These are phyloP conservation scores for Pitangus sulphuratus DNA, from an alignment of 2,797 vertebrate genomes.

Conservation along the genomic window DNA sequence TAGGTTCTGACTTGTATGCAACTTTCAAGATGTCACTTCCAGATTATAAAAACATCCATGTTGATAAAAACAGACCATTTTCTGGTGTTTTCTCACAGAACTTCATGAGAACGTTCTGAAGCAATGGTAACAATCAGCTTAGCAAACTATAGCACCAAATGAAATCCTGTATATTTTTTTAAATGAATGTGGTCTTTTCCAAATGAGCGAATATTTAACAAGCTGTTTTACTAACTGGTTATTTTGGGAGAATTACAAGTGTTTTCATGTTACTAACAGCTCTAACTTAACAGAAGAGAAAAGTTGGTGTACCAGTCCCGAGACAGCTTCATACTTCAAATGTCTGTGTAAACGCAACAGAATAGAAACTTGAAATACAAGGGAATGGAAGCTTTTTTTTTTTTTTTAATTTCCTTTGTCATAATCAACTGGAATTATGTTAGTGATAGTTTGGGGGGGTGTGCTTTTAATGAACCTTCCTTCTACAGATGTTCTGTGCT, in stretches of 20 bases:
- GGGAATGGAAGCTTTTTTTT: neutral
- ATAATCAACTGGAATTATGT: neutral
- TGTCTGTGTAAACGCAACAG: neutral
- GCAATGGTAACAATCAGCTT: neutral
- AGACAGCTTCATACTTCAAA: neutral
- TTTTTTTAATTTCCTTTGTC: neutral
- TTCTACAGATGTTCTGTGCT: neutral
- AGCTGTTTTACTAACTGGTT: constrained; percentile 49
- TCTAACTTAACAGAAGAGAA: neutral
- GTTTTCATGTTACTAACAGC: neutral
- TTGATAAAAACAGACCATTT: neutral
- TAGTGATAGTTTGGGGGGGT: neutral
- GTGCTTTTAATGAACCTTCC: neutral
- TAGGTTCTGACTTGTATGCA: neutral
- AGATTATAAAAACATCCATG: neutral
- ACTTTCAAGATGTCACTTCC: neutral
- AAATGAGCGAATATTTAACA: constrained; percentile 30
- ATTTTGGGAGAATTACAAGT: constrained; percentile 9
- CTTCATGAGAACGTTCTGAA: neutral
- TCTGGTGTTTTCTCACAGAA: neutral
- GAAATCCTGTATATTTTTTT: neutral
- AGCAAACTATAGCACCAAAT: neutral
- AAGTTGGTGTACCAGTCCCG: neutral
- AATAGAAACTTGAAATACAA: neutral
- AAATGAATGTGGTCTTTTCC: neutral